Percentiles rank a stretch among this genome's conserved stretches.
These are phyloP conservation scores for Goniozus legneri DNA, from an alignment of 1,140 invertebrate genomes.

Conservation along the genomic window DNA sequence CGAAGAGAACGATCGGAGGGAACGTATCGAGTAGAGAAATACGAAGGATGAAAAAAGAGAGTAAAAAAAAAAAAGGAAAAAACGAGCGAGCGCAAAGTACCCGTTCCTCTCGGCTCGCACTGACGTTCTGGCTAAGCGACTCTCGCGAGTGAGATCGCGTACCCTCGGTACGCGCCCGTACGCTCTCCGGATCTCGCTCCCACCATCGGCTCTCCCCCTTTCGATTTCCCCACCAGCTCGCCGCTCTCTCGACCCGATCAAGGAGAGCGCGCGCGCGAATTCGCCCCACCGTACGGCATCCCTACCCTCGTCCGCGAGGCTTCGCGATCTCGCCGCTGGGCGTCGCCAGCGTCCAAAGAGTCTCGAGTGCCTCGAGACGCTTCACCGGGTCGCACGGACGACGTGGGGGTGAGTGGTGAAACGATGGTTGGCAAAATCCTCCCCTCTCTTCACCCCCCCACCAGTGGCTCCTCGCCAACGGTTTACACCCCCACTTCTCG, in stretches of 20 bases:
- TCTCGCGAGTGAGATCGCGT: slow-evolving; percentile 30
- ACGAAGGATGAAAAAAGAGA: neutral
- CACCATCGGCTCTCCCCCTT: slow-evolving; percentile 18
- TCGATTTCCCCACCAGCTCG: too few relatives aligned
- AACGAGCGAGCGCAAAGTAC: slow-evolving; percentile 16
- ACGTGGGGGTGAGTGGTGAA: slow-evolving; percentile 28
- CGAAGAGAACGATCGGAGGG: slow-evolving; percentile 8
- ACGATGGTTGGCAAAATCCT: slow-evolving; percentile 14
- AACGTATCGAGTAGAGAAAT: too few relatives aligned
- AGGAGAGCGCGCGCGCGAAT: too few relatives aligned
- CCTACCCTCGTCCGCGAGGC: neutral
- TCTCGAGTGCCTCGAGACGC: too few relatives aligned
- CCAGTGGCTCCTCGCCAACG: neutral
- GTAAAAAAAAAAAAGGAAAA: neutral
- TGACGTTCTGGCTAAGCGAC: slow-evolving; percentile 42
- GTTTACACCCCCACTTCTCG: slow-evolving; percentile 14
- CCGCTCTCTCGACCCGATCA: too few relatives aligned
- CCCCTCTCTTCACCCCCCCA: slow-evolving; percentile 19
- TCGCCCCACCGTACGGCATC: too few relatives aligned
- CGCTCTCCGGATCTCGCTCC: slow-evolving; percentile 28
- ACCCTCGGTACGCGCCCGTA: slow-evolving; percentile 24
- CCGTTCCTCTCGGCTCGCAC: slow-evolving; percentile 39
- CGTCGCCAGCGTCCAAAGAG: slow-evolving; percentile 34
- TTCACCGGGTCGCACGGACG: too few relatives aligned
- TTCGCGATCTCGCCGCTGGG: slow-evolving; percentile 25